Conservation (phyloP, 1,140 invertebrate species). For the Vanessa tameamea region DNA sequence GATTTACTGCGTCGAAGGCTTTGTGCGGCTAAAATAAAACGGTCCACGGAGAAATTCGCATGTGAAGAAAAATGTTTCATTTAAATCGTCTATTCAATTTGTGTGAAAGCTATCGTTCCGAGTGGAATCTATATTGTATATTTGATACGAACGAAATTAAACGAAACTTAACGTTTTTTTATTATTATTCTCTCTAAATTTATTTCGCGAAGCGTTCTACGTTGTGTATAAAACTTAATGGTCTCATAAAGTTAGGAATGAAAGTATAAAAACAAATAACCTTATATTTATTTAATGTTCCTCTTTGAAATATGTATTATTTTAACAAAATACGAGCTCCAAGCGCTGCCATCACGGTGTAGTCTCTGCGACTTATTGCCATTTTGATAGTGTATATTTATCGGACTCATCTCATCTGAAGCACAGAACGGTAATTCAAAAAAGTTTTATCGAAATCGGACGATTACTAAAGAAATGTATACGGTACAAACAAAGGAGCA, state of each 20-base stretch:
- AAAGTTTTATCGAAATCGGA: too few species aligned
- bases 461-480: too few species aligned
- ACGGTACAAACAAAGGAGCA: too few species aligned
- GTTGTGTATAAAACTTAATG: slow-evolving; percentile 4
- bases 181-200: neutral
- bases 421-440: too few species aligned
- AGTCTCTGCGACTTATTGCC: too few species aligned
- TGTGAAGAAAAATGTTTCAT: slow-evolving; percentile 71
- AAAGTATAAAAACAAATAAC: neutral
- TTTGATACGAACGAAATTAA: neutral
- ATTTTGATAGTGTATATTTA: too few species aligned
- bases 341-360: neutral
- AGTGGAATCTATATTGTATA: slow-evolving; percentile 31
- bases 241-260: neutral
- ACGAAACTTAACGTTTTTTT: neutral
- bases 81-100: slow-evolving; percentile 76
- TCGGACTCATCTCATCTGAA: too few species aligned
- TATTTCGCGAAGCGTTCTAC: neutral
- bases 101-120: slow-evolving; percentile 58
- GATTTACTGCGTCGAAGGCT: slow-evolving; percentile 70
- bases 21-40: slow-evolving; percentile 71
- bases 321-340: neutral
- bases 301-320: neutral
- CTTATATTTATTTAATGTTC: neutral
- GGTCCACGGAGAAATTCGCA: slow-evolving; percentile 72